Evolutionary conservation across 2,888 invertebrate genomes (phyloP), one percentile per base, ranked within the genome.

Genomic region (Caenorhabditis sp.): DNA sequence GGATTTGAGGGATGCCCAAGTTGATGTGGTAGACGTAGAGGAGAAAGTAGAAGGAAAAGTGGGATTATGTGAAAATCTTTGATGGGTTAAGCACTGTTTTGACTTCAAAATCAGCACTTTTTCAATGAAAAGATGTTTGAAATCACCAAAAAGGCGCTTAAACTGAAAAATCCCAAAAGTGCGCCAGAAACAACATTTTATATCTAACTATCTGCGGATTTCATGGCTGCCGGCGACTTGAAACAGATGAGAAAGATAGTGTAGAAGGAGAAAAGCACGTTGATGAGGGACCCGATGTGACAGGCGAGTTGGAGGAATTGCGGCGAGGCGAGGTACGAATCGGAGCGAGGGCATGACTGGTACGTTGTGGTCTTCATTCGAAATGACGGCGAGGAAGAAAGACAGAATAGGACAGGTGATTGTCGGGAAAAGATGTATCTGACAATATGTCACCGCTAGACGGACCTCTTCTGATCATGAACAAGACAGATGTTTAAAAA

Each of bases 81-180:
- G 17, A 11, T 22, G n/a, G 41, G 62, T 37, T 1, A 72, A 62
- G 39, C 39, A 71, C 20, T 24, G 39, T 20, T 46, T 53, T n/a
- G 53, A 24, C 2, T 39, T 55, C 0, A 71, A 61, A 17, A 71
- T 71, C 1, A n/a, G 62, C 9, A 61, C 62, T 26, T 71, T 37
- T 22, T 71, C 71, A 32, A 71, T 55, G 2, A 71, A 15, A 22
- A 39, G 62, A 41, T n/a, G n/a, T n/a, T n/a, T n/a, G n/a, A n/a
- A n/a, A n/a, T n/a, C n/a, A 63, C 30, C 9, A 63, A 22, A 7
- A 63, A 1, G 22, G 43, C 50, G 1, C 46, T 48, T 48, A 41
- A 52, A 27, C 52, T 72, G 8, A n/a, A n/a, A 63, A 56, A 48
- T 72, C 71, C 15, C 62, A 62, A n/a, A 59, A 8, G 55, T 56